Conservation (phyloP, 2,113 vertebrate genomes). For the Phylloscopus whistleri region DNA sequence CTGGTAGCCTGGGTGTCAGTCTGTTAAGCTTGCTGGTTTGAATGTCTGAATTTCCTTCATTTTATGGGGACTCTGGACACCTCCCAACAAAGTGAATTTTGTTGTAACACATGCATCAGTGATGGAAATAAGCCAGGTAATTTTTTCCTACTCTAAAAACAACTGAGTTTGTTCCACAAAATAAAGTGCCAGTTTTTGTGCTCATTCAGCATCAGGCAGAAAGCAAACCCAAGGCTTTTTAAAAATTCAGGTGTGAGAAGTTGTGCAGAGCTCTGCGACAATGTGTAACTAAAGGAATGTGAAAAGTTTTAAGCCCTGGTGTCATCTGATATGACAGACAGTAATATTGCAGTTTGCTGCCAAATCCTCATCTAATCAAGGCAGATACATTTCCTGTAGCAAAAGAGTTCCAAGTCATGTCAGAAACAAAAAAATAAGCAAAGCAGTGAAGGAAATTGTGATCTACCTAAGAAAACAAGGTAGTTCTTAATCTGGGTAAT, state of each 20-base stretch:
- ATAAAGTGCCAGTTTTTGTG: neutral
- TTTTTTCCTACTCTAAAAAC: neutral
- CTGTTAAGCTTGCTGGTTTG: neutral
- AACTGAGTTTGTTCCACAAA: neutral
- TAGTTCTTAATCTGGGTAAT: neutral
- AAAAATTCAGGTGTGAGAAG: neutral
- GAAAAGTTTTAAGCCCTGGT: conserved; percentile 5
- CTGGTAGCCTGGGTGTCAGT: neutral
- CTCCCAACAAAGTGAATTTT: neutral
- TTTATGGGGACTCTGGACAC: neutral
- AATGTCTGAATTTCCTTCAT: neutral
- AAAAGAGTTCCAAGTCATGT: neutral
- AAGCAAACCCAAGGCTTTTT: neutral
- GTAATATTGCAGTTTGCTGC: neutral
- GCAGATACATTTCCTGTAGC: neutral
- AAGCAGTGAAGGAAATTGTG: neutral
- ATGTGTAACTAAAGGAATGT: neutral
- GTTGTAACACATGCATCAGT: neutral
- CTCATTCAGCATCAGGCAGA: neutral
- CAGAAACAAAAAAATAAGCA: neutral
- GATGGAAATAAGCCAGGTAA: neutral
- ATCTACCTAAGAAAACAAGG: neutral
- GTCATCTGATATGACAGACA: neutral
- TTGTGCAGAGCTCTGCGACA: neutral
- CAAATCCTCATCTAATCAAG: conserved; percentile 11